phyloP scores from a whole-genome alignment of 2,797 vertebrate genomes.

The Pseudocheirus occidentalis region DNA sequence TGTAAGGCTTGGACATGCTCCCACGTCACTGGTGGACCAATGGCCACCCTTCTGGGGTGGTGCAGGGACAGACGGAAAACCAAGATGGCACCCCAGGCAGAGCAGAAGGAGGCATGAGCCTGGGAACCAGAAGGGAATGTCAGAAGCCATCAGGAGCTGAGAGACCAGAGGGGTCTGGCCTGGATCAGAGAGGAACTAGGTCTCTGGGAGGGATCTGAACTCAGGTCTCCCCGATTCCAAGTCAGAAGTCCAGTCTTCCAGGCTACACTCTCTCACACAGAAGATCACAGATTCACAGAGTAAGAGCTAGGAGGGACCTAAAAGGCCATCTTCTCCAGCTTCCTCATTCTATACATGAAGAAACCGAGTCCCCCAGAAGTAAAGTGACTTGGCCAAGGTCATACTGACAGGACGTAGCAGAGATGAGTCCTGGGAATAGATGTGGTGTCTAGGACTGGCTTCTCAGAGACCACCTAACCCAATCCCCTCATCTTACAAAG shows the following conservation, averaged over 20 bases:
- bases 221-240: neutral
- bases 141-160: too few relatives aligned
- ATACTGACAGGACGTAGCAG: neutral
- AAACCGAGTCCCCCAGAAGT: neutral
- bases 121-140: neutral
- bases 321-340: neutral
- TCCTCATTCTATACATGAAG: neutral
- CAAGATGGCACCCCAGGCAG: neutral
- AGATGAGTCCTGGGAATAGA: neutral
- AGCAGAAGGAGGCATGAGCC: neutral
- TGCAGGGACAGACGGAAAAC: too few relatives aligned
- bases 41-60: neutral
- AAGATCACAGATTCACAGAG: neutral
- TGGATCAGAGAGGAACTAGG: neutral
- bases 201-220: neutral
- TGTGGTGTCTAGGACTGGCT: neutral
- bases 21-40: neutral
- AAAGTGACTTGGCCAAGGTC: neutral
- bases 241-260: neutral
- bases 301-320: neutral
- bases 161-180: neutral
- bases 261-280: neutral
- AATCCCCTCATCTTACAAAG: neutral
- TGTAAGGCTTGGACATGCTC: neutral
- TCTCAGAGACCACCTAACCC: neutral